phyloP scores from a whole-genome alignment of 2,888 invertebrate genomes.

The Cyrtodaria siliqua region DNA sequence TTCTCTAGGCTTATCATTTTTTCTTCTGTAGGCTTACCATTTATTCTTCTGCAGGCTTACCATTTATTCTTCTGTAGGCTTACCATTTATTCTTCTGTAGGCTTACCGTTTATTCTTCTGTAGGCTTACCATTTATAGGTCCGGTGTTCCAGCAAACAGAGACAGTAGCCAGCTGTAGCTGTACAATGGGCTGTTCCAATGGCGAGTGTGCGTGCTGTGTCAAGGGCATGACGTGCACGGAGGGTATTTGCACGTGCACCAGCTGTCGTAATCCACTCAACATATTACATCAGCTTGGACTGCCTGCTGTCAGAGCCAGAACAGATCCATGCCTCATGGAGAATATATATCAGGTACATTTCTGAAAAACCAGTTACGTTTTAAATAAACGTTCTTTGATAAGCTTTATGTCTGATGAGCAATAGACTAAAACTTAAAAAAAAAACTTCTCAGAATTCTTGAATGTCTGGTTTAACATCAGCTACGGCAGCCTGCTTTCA shows the following conservation, averaged over 20 bases:
- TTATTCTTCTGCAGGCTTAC: too few relatives aligned
- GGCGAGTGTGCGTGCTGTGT: constrained; percentile 47
- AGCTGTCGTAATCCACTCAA: constrained; percentile 52
- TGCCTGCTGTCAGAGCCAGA: constrained; percentile 38
- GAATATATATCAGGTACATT: constrained; percentile 49
- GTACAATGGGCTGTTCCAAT: constrained; percentile 40
- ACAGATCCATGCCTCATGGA: constrained; percentile 59
- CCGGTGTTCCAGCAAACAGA: constrained; percentile 10
- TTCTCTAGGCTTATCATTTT: too few relatives aligned
- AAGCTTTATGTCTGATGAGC: too few relatives aligned
- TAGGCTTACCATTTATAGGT: constrained; percentile 11
- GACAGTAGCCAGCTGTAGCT: constrained; percentile 23
- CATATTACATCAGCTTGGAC: constrained; percentile 49
- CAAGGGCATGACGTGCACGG: constrained; percentile 42
- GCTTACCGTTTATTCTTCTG: too few relatives aligned
- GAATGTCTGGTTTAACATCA: too few relatives aligned
- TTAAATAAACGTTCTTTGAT: too few relatives aligned
- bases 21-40: too few relatives aligned
- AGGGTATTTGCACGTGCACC: constrained; percentile 42
- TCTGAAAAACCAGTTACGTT: background rate
- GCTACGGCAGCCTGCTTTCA: too few relatives aligned
- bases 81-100: too few relatives aligned
- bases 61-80: too few relatives aligned
- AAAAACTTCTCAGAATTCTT: too few relatives aligned
- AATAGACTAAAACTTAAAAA: too few relatives aligned